A percentile compares a stretch with the other conserved stretches of the same genome.
These are phyloP conservation scores for Prunella fulvescens DNA, from an alignment of 2,113 vertebrate genomes.

Conservation along the genomic window DNA sequence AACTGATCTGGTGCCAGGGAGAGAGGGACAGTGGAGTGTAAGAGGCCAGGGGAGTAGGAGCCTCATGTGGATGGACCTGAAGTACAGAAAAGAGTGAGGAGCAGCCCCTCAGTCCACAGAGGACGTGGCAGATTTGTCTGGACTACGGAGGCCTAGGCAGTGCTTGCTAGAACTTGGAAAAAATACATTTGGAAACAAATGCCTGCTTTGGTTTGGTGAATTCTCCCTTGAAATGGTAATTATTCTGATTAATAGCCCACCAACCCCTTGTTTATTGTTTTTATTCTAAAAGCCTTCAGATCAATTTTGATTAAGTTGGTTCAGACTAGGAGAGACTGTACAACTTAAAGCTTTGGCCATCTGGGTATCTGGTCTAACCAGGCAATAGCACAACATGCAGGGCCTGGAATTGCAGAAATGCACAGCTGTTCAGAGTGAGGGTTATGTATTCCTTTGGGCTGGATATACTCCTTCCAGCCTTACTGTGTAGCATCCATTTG, in stretches of 20 bases:
- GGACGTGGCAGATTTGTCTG: not conserved
- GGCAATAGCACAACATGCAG: rapidly evolving
- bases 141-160: not conserved
- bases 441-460: not conserved
- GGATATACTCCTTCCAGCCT: not conserved
- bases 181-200: not conserved
- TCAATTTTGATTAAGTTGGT: not conserved
- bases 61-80: not conserved
- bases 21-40: not conserved
- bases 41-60: not conserved
- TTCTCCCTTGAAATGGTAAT: not conserved
- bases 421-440: not conserved
- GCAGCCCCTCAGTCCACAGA: not conserved
- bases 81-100: not conserved
- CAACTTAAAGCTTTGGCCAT: not conserved
- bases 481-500: not conserved
- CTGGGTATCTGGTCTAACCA: not conserved
- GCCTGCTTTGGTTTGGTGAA: not conserved
- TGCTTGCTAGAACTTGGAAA: not conserved
- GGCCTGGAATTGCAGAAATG: not conserved
- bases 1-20: too few relatives aligned
- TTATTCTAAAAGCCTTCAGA: not conserved
- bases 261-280: not conserved
- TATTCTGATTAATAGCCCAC: not conserved
- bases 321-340: not conserved